phyloP scores from a whole-genome alignment of 2,888 invertebrate genomes.

The Carpatolechia fugitivella region DNA sequence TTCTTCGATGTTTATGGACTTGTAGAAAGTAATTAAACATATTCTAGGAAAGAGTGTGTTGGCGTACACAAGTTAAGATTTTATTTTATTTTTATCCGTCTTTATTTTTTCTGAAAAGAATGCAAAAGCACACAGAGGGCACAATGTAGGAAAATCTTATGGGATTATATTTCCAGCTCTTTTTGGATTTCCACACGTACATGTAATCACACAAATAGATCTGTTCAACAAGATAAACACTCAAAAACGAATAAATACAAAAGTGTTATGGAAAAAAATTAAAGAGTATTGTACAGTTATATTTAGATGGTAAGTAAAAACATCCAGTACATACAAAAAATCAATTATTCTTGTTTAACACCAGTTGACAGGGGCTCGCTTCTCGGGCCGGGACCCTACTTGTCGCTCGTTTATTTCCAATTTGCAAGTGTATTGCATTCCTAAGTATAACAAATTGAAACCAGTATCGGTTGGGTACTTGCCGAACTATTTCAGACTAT shows the following conservation, averaged over 20 bases:
- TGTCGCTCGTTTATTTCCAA: constrained; percentile 55
- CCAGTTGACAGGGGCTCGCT: constrained; percentile 6
- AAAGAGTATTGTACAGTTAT: no score
- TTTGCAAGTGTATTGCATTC: constrained; percentile 38
- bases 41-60: neutral
- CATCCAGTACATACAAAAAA: neutral
- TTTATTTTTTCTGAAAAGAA: no score
- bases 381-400: constrained; percentile 34
- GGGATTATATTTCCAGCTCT: no score
- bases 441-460: constrained; percentile 45
- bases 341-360: constrained; percentile 1
- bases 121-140: no score
- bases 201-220: no score
- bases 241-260: no score
- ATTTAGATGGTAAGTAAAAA: no score
- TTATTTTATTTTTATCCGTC: constrained; percentile 3
- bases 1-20: neutral
- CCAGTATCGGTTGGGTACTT: neutral
- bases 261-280: no score
- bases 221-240: no score
- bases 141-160: no score
- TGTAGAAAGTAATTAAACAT: neutral
- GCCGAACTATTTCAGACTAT: neutral
- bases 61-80: neutral
- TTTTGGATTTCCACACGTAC: no score